phyloP scores from a whole-genome alignment of 2,888 invertebrate genomes.

The Poecilobothrus nobilitatus region DNA sequence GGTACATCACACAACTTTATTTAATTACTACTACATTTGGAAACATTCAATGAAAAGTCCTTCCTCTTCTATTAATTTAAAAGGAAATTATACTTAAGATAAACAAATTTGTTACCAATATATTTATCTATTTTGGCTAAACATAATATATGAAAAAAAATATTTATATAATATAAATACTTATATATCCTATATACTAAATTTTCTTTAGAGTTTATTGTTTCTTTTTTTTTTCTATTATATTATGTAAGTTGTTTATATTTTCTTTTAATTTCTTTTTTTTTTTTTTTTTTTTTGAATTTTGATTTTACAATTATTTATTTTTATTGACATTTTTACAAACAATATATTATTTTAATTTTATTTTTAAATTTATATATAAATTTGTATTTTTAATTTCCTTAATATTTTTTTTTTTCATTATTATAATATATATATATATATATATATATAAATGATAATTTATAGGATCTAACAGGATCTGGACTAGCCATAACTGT shows the following conservation, averaged over 20 bases:
- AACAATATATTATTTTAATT: neutral
- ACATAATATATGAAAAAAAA: neutral
- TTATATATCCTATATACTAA: neutral
- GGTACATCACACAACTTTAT: too few species aligned
- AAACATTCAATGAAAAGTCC: too few species aligned
- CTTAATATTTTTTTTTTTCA: neutral
- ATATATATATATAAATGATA: neutral
- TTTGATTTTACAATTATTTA: neutral
- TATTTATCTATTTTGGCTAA: neutral
- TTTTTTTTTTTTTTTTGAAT: neutral
- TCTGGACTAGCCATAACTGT: constrained; percentile 25
- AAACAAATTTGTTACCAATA: neutral
- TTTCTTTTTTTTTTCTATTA: too few species aligned
- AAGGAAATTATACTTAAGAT: too few species aligned
- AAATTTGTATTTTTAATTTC: neutral
- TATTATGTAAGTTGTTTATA: neutral
- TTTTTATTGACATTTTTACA: neutral
- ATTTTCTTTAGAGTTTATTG: too few species aligned
- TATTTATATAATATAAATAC: neutral
- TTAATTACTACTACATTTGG: too few species aligned
- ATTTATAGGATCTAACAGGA: constrained; percentile 22
- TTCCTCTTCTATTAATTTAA: too few species aligned
- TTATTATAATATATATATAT: neutral
- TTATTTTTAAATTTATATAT: neutral
- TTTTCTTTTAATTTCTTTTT: neutral